Conservation (phyloP, 2,797 vertebrate genomes). For the Furcifer pardalis region DNA sequence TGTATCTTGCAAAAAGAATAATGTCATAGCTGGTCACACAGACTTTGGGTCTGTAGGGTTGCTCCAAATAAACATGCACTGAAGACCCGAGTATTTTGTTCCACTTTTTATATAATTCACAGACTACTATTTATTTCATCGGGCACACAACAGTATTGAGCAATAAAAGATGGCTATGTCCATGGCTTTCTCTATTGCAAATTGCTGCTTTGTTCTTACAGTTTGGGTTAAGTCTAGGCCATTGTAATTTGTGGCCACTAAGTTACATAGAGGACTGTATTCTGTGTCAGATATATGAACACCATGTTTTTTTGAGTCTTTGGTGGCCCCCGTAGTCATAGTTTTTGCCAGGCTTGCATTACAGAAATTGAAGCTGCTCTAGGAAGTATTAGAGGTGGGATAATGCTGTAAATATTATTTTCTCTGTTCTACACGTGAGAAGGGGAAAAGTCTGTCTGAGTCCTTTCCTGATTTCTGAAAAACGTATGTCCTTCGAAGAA, state of each 20-base stretch:
- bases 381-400: background rate
- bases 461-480: slow-evolving; percentile 36
- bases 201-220: background rate
- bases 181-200: too few species aligned
- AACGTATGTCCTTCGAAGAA: slow-evolving; percentile 43
- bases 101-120: background rate
- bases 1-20: too few species aligned
- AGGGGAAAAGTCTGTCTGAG: background rate
- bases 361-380: background rate
- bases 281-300: background rate
- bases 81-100: background rate
- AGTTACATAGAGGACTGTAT: background rate
- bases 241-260: too few species aligned
- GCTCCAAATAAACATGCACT: background rate
- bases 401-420: background rate
- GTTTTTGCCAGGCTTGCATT: background rate
- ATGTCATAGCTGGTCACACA: background rate
- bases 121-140: background rate
- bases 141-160: background rate
- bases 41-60: background rate
- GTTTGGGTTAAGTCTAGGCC: background rate
- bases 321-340: background rate
- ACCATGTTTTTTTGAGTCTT: too few species aligned
- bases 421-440: background rate
- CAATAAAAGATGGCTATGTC: too few species aligned